A percentile compares a stretch with the other conserved stretches of the same genome.
Conservation (phyloP, 1,140 invertebrate genomes). For the Cyclina sinensis region DNA sequence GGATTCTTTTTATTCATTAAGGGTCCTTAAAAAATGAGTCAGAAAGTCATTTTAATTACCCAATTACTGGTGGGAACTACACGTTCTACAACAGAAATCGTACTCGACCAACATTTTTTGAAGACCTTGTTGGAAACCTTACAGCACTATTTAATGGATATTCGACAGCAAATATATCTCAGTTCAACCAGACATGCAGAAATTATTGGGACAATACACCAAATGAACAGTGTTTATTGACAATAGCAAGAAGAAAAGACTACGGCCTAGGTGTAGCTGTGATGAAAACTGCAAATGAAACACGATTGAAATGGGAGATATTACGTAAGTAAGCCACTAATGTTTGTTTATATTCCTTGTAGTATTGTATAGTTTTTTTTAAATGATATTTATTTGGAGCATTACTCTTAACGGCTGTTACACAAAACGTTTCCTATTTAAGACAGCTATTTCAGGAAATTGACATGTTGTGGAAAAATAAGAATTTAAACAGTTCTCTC, state of each 20-base stretch:
- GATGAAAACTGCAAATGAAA: not conserved
- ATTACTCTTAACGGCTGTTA: no score
- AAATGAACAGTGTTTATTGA: slow-evolving; percentile 21
- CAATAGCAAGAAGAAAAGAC: slow-evolving; percentile 29
- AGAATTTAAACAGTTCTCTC: no score
- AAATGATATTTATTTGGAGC: no score
- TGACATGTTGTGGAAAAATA: no score
- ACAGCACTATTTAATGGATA: not conserved
- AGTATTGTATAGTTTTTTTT: no score
- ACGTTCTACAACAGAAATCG: not conserved
- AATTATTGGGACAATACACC: slow-evolving; percentile 9
- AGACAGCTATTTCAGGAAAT: no score
- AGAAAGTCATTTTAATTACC: not conserved
- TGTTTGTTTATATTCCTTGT: no score
- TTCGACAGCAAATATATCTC: not conserved
- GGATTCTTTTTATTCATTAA: not conserved
- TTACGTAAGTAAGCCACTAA: not conserved
- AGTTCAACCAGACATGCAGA: slow-evolving; percentile 23
- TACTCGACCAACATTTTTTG: not conserved
- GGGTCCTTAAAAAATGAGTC: not conserved
- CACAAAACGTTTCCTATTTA: no score
- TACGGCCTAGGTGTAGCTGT: not conserved
- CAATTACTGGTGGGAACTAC: not conserved
- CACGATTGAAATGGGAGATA: not conserved
- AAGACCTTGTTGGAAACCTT: not conserved